These are phyloP conservation scores for Isaurus tuberculatus DNA, from an alignment of 92 coral and sea anemone species.

Conservation along the genomic window DNA sequence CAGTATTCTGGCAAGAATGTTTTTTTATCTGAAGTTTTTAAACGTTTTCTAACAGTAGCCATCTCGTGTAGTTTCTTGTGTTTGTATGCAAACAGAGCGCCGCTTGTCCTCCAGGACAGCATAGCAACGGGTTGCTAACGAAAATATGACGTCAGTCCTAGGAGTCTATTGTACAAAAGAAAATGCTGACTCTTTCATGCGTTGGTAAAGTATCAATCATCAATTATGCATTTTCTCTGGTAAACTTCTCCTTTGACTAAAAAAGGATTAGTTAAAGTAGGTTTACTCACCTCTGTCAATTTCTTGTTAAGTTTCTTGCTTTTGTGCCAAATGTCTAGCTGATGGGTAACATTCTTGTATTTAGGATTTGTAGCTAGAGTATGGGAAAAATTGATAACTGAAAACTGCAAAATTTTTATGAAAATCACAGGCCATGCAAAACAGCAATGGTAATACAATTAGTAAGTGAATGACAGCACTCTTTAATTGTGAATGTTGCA, in stretches of 20 bases:
- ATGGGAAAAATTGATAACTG: not conserved
- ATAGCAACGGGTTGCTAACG: constrained; percentile 27
- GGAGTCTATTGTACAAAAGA: constrained; percentile 16
- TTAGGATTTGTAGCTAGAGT: constrained; percentile 47
- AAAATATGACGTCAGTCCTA: constrained; percentile 22
- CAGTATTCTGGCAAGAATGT: constrained; percentile 27
- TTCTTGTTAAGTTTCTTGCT: constrained; percentile 45
- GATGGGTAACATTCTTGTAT: constrained; percentile 38
- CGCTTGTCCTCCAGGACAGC: constrained; percentile 24
- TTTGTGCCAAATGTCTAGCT: constrained; percentile 57
- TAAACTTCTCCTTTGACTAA: not conserved
- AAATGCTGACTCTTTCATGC: not conserved
- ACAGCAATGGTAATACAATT: not conserved
- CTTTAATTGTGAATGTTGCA: constrained; percentile 5
- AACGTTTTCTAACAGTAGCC: constrained; percentile 24
- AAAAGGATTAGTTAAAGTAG: not conserved
- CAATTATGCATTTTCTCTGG: not conserved
- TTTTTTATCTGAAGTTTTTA: constrained; percentile 27
- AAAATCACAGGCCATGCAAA: not conserved
- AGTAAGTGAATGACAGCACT: not conserved
- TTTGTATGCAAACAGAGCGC: constrained; percentile 15
- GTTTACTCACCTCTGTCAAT: constrained; percentile 26
- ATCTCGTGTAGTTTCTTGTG: constrained; percentile 18
- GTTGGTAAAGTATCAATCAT: not conserved
- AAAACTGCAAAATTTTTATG: not conserved